Conservation (phyloP, 2,797 vertebrate genomes). For the Anabacerthia variegaticeps region DNA sequence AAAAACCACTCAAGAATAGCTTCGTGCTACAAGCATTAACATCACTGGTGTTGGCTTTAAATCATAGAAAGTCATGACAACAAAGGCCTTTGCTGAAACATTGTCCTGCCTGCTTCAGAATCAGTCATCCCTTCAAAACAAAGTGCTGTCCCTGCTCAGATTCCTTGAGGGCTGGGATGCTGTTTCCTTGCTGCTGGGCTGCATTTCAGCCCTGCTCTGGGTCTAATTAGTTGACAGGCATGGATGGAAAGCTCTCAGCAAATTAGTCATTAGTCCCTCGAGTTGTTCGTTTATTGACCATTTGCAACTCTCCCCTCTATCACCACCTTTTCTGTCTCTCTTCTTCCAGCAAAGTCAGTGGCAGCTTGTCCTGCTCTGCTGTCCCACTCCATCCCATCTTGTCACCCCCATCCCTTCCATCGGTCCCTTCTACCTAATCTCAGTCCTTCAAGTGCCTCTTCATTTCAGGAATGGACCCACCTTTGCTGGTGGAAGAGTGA, state of each 20-base stretch:
- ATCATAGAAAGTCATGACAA: fast-evolving
- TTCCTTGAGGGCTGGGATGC: background rate
- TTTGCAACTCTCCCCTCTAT: background rate
- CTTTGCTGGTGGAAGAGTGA: slow-evolving; percentile 61
- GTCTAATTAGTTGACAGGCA: background rate
- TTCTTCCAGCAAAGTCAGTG: background rate
- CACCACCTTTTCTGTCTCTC: background rate
- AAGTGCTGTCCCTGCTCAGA: background rate
- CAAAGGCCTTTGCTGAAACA: background rate
- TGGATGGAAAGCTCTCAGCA: background rate
- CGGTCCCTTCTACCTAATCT: background rate
- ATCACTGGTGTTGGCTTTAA: background rate
- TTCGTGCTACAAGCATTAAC: background rate
- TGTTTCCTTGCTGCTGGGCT: background rate
- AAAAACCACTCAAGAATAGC: background rate
- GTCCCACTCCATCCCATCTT: background rate
- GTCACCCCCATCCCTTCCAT: background rate
- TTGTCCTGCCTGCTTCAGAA: background rate
- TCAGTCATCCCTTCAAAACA: background rate
- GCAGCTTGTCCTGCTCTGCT: background rate
- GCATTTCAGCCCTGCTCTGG: background rate
- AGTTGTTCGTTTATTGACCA: background rate
- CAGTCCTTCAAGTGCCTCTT: slow-evolving; percentile 36
- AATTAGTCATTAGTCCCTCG: background rate
- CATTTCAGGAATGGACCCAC: slow-evolving; percentile 27